Evolutionary conservation across 1,140 invertebrate genomes (phyloP).

Genomic region (Macrobrachium rosenbergii): DNA sequence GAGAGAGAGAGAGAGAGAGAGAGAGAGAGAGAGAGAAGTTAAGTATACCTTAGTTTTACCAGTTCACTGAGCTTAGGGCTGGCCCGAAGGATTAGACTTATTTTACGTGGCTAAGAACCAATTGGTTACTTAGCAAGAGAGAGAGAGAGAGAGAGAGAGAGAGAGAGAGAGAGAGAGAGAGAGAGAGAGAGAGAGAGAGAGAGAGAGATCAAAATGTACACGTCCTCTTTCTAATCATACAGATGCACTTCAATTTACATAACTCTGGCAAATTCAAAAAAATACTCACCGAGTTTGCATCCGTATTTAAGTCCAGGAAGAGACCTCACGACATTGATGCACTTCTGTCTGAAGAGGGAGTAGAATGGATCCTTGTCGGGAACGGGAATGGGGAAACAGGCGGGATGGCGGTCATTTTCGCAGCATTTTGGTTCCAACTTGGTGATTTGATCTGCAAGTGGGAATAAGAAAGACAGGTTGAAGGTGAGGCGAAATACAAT

Average conservation of each 20-base stretch:
- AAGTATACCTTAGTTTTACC: too few relatives aligned
- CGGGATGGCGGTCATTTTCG: conserved; percentile 83
- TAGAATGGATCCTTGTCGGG: conserved; percentile 94
- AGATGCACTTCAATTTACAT: not conserved
- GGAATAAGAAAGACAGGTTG: not conserved
- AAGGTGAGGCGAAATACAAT: not conserved
- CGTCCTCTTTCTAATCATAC: not conserved
- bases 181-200: conserved; percentile 14
- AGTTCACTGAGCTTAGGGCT: too few relatives aligned
- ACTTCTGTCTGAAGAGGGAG: conserved; percentile 78
- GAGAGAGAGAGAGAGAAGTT: conserved; percentile 19
- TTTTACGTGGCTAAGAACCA: too few relatives aligned
- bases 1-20: too few relatives aligned
- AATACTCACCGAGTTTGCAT: conserved; percentile 72
- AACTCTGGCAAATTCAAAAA: not conserved
- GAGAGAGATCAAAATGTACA: not conserved
- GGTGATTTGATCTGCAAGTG: conserved; percentile 68
- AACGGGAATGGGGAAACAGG: conserved; percentile 91
- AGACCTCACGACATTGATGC: conserved; percentile 74
- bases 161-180: too few relatives aligned
- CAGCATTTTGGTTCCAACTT: conserved; percentile 80
- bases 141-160: too few relatives aligned
- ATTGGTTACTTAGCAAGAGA: too few relatives aligned
- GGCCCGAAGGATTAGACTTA: too few relatives aligned
- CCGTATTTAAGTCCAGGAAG: conserved; percentile 71